Conservation (phyloP, 2,797 vertebrate species). For the Carapus acus region DNA sequence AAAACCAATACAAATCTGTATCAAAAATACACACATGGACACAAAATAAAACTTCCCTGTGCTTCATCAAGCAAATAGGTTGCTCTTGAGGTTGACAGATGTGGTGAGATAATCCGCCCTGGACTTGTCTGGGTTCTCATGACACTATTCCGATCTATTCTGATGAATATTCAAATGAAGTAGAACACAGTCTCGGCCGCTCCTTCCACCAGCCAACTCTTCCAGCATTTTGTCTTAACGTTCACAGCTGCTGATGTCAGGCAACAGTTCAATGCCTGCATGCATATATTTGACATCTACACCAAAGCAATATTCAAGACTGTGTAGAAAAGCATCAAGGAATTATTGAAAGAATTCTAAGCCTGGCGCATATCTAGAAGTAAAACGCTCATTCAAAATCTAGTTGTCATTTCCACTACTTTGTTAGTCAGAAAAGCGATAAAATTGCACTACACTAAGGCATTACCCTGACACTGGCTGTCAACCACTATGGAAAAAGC, state of each 20-base stretch:
- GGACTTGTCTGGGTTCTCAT: constrained; percentile 1
- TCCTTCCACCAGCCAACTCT: constrained; percentile 2
- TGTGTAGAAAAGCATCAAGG: constrained; percentile 30
- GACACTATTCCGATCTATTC: constrained; percentile 12
- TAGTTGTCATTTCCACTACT: constrained; percentile 25
- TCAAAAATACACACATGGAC: constrained; percentile 11
- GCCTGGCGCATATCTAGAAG: constrained; percentile 29
- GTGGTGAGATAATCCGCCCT: constrained; percentile 7
- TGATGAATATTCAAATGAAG: constrained; percentile 1
- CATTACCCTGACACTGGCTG: constrained; percentile 17
- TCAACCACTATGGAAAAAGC: neutral
- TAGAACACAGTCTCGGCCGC: constrained; percentile 3
- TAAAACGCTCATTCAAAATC: constrained; percentile 31
- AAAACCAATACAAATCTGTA: constrained; percentile 18
- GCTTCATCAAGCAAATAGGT: neutral
- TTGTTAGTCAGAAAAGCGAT: constrained; percentile 44
- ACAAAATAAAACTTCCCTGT: constrained; percentile 14
- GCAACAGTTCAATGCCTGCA: constrained; percentile 42
- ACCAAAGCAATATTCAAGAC: constrained; percentile 38
- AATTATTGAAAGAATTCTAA: constrained; percentile 34
- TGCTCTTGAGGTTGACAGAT: constrained; percentile 6
- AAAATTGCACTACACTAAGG: constrained; percentile 37
- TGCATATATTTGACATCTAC: constrained; percentile 48
- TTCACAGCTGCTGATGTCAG: constrained; percentile 4
- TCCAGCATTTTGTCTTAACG: constrained; percentile 9